Conservation (phyloP, 2,888 invertebrate genomes). For the Theretra japonica region DNA sequence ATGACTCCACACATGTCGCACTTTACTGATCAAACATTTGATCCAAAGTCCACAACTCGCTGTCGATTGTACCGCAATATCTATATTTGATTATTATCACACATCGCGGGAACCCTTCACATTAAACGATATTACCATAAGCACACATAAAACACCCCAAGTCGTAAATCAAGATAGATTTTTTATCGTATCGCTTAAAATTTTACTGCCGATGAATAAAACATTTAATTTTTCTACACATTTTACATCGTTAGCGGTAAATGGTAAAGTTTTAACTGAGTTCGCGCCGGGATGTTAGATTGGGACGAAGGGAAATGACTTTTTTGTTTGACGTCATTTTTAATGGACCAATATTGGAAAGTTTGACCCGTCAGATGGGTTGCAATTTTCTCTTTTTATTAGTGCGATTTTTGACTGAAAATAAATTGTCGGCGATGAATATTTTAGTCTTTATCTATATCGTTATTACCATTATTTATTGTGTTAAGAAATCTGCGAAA, state of each 20-base stretch:
- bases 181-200: conserved; percentile 67
- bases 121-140: conserved; percentile 47
- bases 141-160: conserved; percentile 51
- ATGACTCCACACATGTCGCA: not conserved
- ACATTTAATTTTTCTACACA: conserved; percentile 71
- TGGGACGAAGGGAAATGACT: conserved; percentile 31
- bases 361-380: not conserved
- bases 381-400: conserved; percentile 1
- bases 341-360: conserved; percentile 21
- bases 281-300: conserved; percentile 35
- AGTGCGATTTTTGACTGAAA: not conserved
- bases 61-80: not conserved
- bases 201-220: conserved; percentile 74
- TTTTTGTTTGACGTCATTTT: conserved; percentile 30
- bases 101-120: conserved; percentile 26
- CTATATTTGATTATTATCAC: conserved; percentile 31
- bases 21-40: not conserved
- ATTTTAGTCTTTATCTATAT: not conserved
- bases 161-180: conserved; percentile 67
- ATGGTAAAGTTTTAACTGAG: conserved; percentile 48
- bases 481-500: no score
- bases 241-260: conserved; percentile 41
- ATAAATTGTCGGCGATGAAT: not conserved
- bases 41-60: not conserved
- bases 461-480: no score